Evolutionary conservation across 2,113 vertebrate species (phyloP).

Genomic region (Heterotilapia buettikoferi): DNA sequence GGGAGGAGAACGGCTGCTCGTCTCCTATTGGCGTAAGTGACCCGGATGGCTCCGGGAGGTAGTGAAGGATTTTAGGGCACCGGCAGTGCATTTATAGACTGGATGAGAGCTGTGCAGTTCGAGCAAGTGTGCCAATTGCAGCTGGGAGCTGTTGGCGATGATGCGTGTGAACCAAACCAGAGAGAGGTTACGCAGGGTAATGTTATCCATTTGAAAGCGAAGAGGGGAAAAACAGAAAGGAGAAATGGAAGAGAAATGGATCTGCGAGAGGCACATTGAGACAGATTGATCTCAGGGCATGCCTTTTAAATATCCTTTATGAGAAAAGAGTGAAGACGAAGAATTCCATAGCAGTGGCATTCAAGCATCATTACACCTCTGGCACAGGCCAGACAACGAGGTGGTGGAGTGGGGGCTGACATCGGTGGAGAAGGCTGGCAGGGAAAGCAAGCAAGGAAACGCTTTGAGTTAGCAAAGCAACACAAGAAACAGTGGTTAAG

Average conservation of each 20-base stretch:
- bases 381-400: constrained; percentile 57
- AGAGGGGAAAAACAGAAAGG: neutral
- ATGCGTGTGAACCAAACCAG: constrained; percentile 15
- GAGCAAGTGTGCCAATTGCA: constrained; percentile 37
- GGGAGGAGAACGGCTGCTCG: constrained; percentile 39
- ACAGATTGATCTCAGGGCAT: constrained; percentile 53
- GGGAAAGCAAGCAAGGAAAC: neutral
- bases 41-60: constrained; percentile 9
- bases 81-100: constrained; percentile 39
- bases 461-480: constrained; percentile 9
- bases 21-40: constrained; percentile 23
- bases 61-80: constrained; percentile 41
- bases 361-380: constrained; percentile 78
- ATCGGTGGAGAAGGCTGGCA: constrained; percentile 8
- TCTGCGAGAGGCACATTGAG: constrained; percentile 49
- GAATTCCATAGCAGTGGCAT: constrained; percentile 71
- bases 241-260: constrained; percentile 38
- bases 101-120: constrained; percentile 29
- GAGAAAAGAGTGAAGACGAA: constrained; percentile 49
- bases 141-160: neutral
- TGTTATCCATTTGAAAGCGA: constrained; percentile 25
- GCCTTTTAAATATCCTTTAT: constrained; percentile 73
- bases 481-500: constrained; percentile 32
- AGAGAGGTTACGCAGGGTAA: constrained; percentile 15
- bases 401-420: neutral